These are phyloP conservation scores for Festucalex cinctus DNA, from an alignment of 2,113 vertebrate genomes.

Conservation along the genomic window DNA sequence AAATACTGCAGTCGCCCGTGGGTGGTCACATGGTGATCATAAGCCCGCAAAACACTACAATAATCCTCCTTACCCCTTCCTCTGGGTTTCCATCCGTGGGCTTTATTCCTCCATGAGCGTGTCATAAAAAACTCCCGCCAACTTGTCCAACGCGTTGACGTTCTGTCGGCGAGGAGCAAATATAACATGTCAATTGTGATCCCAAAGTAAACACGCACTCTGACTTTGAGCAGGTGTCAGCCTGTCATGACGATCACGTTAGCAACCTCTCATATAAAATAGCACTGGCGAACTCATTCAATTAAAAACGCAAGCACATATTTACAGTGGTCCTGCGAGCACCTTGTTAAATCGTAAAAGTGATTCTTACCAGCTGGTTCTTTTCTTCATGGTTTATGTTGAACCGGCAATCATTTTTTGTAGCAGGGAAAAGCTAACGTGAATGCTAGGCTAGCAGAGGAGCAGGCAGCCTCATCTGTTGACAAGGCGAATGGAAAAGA, in stretches of 20 bases:
- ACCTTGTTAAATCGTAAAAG: neutral
- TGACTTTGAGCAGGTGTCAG: neutral
- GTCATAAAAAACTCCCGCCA: neutral
- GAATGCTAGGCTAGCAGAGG: neutral
- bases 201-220: neutral
- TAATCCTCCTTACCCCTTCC: slow-evolving; percentile 43
- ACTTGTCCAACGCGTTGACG: neutral
- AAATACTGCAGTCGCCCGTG: slow-evolving; percentile 32
- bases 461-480: neutral
- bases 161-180: neutral
- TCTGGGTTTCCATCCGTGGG: slow-evolving; percentile 51
- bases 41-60: slow-evolving; percentile 7
- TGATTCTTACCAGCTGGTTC: neutral
- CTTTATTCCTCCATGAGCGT: slow-evolving; percentile 27
- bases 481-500: neutral
- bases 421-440: neutral
- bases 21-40: slow-evolving; percentile 53
- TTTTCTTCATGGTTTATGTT: neutral
- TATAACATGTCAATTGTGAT: neutral
- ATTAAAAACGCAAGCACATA: neutral
- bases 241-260: neutral
- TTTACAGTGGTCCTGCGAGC: neutral
- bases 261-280: neutral
- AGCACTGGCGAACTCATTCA: neutral
- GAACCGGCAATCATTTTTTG: neutral